A percentile compares a stretch with the other conserved stretches of the same genome.
phyloP scores from a whole-genome alignment of 1,140 invertebrate species.

The Eufriesea mexicana region DNA sequence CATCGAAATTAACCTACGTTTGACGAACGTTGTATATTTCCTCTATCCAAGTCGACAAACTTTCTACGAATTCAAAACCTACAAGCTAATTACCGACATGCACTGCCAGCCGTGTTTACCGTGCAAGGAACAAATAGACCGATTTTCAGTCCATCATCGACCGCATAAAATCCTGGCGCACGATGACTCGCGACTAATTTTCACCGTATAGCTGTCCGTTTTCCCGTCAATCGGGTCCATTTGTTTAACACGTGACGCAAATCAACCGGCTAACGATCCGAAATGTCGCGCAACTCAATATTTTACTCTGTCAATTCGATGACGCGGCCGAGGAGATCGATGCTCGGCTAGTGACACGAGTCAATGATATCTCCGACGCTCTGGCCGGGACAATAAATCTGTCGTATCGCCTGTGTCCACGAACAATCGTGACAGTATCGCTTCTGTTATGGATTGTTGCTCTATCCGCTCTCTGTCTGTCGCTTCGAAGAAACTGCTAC shows the following conservation, averaged over 20 bases:
- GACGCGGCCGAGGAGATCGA: constrained; percentile 30
- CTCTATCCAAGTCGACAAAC: no score
- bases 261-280: constrained; percentile 33
- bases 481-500: neutral
- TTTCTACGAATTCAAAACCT: no score
- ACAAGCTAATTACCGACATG: no score
- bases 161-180: neutral
- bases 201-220: neutral
- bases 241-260: constrained; percentile 27
- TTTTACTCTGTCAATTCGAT: constrained; percentile 46
- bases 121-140: neutral
- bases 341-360: constrained; percentile 23
- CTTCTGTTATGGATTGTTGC: neutral
- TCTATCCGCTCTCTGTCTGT: neutral
- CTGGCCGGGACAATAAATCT: constrained; percentile 33
- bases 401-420: neutral
- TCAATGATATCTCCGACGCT: constrained; percentile 41
- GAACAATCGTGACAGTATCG: constrained; percentile 24
- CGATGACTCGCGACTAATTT: neutral
- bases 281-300: constrained; percentile 31
- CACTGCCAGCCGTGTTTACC: no score
- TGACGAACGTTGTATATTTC: no score
- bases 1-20: no score
- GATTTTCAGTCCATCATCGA: neutral
- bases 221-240: neutral